These are phyloP conservation scores for Oligia latruncula DNA, from an alignment of 2,888 invertebrate genomes.

Conservation along the genomic window DNA sequence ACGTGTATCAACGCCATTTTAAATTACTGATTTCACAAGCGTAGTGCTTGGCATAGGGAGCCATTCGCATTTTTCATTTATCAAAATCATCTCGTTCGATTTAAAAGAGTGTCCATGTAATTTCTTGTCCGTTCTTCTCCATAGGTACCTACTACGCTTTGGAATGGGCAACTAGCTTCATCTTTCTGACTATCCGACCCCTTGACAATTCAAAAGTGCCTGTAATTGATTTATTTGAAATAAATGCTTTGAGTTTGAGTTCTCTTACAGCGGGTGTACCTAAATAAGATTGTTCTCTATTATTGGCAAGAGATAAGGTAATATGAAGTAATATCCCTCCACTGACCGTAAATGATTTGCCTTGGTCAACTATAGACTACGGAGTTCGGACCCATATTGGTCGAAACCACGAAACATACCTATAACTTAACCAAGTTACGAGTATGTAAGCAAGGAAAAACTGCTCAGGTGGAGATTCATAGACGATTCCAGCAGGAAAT, in stretches of 20 bases:
- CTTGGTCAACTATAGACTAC: not conserved
- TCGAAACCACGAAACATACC: not conserved
- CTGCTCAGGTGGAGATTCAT: not conserved
- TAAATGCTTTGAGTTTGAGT: not conserved
- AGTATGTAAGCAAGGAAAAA: not conserved
- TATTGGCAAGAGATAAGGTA: not conserved
- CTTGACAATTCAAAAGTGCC: too few relatives aligned
- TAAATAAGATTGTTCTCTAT: not conserved
- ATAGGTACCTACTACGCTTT: too few relatives aligned
- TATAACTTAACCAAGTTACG: not conserved
- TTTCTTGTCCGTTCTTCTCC: too few relatives aligned
- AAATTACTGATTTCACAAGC: not conserved
- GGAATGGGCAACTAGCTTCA: too few relatives aligned
- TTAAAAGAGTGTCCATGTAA: too few relatives aligned
- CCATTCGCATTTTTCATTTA: not conserved
- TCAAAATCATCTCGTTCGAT: conserved; percentile 2
- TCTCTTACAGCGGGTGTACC: not conserved
- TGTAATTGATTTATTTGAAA: too few relatives aligned
- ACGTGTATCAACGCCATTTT: conserved; percentile 1
- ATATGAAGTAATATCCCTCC: too few relatives aligned
- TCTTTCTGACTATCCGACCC: too few relatives aligned
- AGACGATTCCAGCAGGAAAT: not conserved
- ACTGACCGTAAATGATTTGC: not conserved
- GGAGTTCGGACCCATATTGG: not conserved
- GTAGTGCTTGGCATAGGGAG: not conserved